Conservation (phyloP, 2,113 vertebrate genomes). For the Chlorodrepanis virens region DNA sequence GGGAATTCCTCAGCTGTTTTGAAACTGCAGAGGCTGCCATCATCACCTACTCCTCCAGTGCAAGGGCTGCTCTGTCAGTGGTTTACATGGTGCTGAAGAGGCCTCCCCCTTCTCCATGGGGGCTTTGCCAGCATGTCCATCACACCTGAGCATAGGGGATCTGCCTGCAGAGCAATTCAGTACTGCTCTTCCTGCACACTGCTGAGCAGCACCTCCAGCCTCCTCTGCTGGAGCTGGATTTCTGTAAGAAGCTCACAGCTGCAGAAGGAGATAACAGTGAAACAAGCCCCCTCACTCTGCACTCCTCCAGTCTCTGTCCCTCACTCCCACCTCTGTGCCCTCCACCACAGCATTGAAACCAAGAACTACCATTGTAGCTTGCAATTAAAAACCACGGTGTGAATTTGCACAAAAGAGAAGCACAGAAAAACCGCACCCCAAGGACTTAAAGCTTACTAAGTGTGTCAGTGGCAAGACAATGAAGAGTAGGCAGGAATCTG, state of each 20-base stretch:
- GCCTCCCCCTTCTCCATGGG: neutral
- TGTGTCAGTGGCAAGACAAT: neutral
- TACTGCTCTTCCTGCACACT: neutral
- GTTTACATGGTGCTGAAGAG: neutral
- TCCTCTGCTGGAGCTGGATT: neutral
- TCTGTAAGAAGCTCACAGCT: neutral
- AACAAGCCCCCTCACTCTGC: neutral
- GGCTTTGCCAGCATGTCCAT: neutral
- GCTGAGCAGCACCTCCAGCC: neutral
- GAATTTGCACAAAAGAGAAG: neutral
- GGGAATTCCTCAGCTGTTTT: neutral
- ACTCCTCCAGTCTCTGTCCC: neutral
- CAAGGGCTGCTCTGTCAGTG: neutral
- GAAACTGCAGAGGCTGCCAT: neutral
- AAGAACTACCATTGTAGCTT: neutral
- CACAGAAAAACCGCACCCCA: neutral
- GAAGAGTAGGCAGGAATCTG: neutral
- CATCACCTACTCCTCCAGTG: neutral
- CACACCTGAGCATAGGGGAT: accelerated
- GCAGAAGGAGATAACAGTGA: neutral
- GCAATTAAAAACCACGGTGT: neutral
- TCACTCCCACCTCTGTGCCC: accelerated
- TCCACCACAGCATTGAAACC: neutral
- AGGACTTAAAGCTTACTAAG: neutral
- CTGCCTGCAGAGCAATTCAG: neutral